These are phyloP conservation scores for Chironomus tepperi DNA, from an alignment of 1,140 invertebrate genomes.

Conservation along the genomic window DNA sequence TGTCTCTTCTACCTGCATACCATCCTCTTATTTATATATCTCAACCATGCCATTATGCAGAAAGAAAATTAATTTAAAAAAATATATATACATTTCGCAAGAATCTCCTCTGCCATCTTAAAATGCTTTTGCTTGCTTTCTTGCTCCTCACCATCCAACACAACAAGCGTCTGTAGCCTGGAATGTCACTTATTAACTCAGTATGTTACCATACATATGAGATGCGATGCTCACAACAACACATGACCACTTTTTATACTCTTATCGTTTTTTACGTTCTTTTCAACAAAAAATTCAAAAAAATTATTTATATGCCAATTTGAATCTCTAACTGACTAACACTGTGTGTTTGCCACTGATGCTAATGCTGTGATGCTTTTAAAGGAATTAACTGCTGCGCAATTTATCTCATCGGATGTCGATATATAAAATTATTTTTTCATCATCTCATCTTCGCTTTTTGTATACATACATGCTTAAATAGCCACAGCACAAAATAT, in stretches of 20 bases:
- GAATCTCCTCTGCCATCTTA: background rate
- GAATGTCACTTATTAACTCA: too few relatives aligned
- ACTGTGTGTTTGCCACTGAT: background rate
- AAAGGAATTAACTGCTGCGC: background rate
- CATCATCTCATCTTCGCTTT: background rate
- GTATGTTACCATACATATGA: background rate
- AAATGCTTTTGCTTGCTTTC: too few relatives aligned
- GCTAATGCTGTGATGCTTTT: background rate
- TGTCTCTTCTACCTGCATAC: background rate
- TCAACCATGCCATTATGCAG: background rate
- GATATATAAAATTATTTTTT: background rate
- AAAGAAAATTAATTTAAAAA: background rate
- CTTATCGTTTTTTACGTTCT: background rate
- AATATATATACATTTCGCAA: background rate
- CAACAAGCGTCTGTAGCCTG: too few relatives aligned
- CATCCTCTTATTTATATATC: background rate
- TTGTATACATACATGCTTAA: too few relatives aligned
- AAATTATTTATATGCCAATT: too few relatives aligned
- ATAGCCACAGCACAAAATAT: background rate
- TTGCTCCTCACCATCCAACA: too few relatives aligned
- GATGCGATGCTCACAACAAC: background rate
- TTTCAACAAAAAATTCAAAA: background rate
- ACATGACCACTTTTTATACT: background rate
- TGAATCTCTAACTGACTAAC: too few relatives aligned
- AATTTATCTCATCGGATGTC: conserved; percentile 2